phyloP scores from a whole-genome alignment of 2,113 vertebrate genomes.

The Sprattus sprattus region DNA sequence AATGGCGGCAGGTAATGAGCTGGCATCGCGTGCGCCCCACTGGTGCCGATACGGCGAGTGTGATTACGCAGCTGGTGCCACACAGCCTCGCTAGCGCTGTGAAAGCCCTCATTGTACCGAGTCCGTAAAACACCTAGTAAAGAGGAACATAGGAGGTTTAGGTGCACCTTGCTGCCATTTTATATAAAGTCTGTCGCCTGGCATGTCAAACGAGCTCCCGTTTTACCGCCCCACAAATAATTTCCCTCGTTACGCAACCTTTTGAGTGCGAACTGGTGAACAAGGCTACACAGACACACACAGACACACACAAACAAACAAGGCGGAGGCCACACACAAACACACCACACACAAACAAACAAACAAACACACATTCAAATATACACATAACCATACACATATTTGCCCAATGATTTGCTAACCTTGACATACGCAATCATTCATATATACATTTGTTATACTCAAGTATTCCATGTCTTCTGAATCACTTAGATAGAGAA shows the following conservation, averaged over 20 bases:
- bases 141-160: conserved; percentile 53
- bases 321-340: not conserved
- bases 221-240: not conserved
- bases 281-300: not conserved
- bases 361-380: not conserved
- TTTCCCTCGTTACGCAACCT: not conserved
- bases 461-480: not conserved
- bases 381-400: not conserved
- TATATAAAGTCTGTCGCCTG: conserved; percentile 38
- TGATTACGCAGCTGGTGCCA: conserved; percentile 51
- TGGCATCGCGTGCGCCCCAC: conserved; percentile 55
- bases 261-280: not conserved
- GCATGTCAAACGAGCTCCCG: not conserved
- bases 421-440: not conserved
- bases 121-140: conserved; percentile 48
- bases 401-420: not conserved
- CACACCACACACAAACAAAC: not conserved
- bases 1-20: conserved; percentile 59
- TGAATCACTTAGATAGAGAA: not conserved
- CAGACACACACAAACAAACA: not conserved
- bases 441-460: not conserved
- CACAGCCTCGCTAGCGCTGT: conserved; percentile 37
- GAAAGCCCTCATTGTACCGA: conserved; percentile 57
- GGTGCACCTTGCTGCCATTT: conserved; percentile 52
- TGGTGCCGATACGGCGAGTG: conserved; percentile 52